phyloP scores from a whole-genome alignment of 2,888 invertebrate species.

The Phorcus lineatus region DNA sequence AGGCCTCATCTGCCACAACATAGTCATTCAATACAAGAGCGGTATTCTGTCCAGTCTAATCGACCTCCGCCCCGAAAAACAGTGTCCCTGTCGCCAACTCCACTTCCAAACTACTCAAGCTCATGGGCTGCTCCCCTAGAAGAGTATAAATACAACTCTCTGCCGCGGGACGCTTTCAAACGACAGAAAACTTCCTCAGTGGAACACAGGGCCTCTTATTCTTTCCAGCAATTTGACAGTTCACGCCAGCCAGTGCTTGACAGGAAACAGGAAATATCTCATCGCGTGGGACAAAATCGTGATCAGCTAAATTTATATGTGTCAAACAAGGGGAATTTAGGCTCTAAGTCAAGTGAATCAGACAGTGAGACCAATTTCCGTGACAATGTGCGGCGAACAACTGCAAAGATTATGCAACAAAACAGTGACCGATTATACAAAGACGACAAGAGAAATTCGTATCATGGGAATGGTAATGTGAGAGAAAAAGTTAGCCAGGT shows the following conservation, averaged over 20 bases:
- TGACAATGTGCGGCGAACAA: neutral
- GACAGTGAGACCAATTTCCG: constrained; percentile 10
- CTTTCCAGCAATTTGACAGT: neutral
- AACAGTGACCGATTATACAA: neutral
- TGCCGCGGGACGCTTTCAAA: constrained; percentile 9
- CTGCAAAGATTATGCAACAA: constrained; percentile 14
- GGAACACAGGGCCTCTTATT: neutral
- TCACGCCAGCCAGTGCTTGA: constrained; percentile 7
- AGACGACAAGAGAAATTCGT: neutral
- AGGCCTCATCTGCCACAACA: neutral
- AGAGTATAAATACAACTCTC: constrained; percentile 17
- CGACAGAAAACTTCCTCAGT: neutral
- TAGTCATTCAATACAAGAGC: neutral
- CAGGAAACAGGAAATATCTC: constrained; percentile 19
- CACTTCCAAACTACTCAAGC: neutral
- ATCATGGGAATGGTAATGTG: constrained; percentile 4
- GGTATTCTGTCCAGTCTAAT: neutral
- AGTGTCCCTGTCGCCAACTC: neutral
- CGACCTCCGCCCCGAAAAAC: neutral
- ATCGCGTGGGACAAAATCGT: neutral
- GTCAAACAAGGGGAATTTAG: neutral
- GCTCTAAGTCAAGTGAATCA: neutral
- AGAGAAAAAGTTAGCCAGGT: constrained; percentile 1
- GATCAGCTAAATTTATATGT: neutral
- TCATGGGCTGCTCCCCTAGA: neutral